phyloP scores from a whole-genome alignment of 2,113 vertebrate genomes.

The Mionectes macconnelli region DNA sequence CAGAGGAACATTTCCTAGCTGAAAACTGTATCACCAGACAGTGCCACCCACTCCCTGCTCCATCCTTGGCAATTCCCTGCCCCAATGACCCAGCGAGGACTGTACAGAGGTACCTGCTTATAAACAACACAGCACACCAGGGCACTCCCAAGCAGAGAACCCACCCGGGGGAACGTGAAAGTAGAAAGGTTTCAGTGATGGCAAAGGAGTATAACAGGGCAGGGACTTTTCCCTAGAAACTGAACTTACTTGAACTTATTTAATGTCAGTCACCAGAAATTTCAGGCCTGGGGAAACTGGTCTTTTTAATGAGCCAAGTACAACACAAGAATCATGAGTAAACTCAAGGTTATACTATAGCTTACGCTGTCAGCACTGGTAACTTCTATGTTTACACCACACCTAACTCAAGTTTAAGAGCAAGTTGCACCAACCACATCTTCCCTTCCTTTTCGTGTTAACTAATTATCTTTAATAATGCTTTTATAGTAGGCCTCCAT shows the following conservation, averaged over 20 bases:
- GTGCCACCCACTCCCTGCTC: background rate
- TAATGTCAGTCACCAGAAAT: background rate
- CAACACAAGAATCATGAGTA: accelerated
- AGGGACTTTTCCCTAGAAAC: background rate
- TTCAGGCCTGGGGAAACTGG: background rate
- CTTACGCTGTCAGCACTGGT: background rate
- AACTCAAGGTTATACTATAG: background rate
- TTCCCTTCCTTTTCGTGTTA: background rate
- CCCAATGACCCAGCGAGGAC: accelerated
- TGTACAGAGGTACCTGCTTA: background rate
- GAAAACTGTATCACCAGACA: background rate
- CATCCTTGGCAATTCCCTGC: accelerated
- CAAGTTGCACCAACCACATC: background rate
- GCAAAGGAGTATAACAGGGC: background rate
- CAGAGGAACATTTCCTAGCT: background rate
- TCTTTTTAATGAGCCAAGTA: background rate
- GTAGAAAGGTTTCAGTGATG: background rate
- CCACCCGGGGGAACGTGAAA: accelerated
- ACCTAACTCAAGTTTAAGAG: background rate
- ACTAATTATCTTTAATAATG: background rate
- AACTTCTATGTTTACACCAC: background rate
- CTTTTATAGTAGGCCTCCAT: background rate
- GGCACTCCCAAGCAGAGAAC: background rate
- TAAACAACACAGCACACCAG: accelerated
- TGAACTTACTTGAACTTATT: background rate